Base-by-base conservation (phyloP, 2,888 invertebrate genomes). In the Dioctria rufipes region DNA sequence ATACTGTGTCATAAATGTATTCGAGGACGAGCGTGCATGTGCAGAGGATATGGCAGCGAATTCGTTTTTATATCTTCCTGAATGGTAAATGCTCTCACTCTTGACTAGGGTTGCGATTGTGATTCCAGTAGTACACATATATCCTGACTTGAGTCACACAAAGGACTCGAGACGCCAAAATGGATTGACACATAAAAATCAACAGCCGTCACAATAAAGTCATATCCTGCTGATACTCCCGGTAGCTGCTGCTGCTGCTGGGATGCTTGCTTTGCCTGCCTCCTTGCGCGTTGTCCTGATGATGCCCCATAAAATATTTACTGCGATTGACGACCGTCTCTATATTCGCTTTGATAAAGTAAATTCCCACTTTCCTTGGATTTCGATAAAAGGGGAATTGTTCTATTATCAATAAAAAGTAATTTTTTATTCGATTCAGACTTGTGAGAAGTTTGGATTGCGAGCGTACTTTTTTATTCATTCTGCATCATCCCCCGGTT, bases 181-280 rank as follows among this genome's bases (percentile, higher is more conserved):
- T 82, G 75, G 79, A 82, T 82, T 82, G 82, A 82, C 80, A 82
- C 82, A 82, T 82, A 82, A 82, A 82, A 82, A 82, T 82, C 82
- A 80, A 82, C 82, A 82, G 82, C 82, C 82, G 82, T 82, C 79
- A 82, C 82, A 82, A 82, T 82, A 82, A 82, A 82, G 65, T 80
- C 82, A 82, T 80, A 82, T 82, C 82, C 82, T 80, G 82, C 49
- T 63, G 67, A 25, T 25, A 25, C 71, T 80, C 67, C 73, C 65
- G 61, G 78, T 63, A 54, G 51, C 54, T 46, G 25, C 11, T 60
- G 40, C 11, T 60, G 40, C 67, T 46, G 51, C 40, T 61, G 65
- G 79, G 8, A 43, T 54, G 65, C 79, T 46, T 69, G 78, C 42
- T 25, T 25, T 25, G 25, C 25, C 25, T 25, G 25, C 25, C 25